Evolutionary conservation across 2,113 vertebrate genomes (phyloP).

Genomic region (Acanthisitta chloris): DNA sequence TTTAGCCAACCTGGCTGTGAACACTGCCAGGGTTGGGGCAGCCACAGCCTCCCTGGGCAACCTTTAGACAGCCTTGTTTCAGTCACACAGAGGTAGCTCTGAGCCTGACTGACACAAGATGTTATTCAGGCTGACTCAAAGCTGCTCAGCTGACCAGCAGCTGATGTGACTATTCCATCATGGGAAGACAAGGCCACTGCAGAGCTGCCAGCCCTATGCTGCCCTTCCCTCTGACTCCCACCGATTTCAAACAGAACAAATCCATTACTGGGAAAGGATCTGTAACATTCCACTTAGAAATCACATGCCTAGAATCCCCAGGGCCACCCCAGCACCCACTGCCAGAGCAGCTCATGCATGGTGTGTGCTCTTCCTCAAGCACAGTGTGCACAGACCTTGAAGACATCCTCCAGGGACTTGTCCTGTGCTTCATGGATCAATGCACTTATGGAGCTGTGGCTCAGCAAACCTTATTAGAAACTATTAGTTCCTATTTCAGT

Average conservation of each 20-base stretch:
- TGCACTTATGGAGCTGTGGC: neutral
- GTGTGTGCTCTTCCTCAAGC: neutral
- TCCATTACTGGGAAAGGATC: neutral
- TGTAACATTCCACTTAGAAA: neutral
- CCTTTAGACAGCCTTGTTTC: neutral
- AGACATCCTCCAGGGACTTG: neutral
- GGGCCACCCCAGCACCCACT: neutral
- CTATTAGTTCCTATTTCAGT: neutral
- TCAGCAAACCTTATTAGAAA: neutral
- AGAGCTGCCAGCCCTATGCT: neutral
- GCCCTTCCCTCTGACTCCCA: neutral
- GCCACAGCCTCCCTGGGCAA: too few relatives aligned
- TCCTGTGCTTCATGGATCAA: neutral
- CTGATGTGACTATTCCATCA: neutral
- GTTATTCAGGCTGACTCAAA: neutral
- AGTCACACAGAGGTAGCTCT: neutral
- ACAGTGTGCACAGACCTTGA: neutral
- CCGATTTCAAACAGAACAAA: neutral
- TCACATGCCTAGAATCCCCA: neutral
- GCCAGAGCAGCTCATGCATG: neutral
- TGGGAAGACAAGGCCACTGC: neutral
- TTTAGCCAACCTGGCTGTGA: too few relatives aligned
- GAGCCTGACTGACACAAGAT: neutral
- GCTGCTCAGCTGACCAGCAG: slow-evolving; percentile 3
- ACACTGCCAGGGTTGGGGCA: too few relatives aligned